Base-by-base conservation (phyloP, 2,797 vertebrate genomes). In the Rhinella marina region DNA sequence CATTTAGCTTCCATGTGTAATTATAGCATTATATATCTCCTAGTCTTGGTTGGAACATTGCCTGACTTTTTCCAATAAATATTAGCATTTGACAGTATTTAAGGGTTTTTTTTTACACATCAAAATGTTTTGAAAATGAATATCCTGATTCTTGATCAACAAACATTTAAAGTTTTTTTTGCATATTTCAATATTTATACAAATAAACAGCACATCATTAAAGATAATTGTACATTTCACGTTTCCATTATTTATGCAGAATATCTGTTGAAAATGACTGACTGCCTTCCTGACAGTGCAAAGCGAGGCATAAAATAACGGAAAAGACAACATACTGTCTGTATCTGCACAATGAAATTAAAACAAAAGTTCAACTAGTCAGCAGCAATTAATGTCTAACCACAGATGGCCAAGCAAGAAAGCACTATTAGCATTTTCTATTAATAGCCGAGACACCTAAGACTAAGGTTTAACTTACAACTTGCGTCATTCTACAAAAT, bases 381-480 rank as follows among this genome's bases (percentile, higher is more conserved):
- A 91, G 85, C 89, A 91, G 83, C 78, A 89, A 92, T 92, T 93
- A 92, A 80, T 66, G 77, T 64, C 84, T 78, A 90, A 85, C 79
- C 41, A 88, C 91, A 92, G 91, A 92, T 92, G 92, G 91, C 82
- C 88, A 83, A 54, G 84, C 57, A 86, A 90, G 86, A 87, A 59
- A 72, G 68, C 86, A 66, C 64, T 8, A 54, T 90, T 78, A 81
- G 83, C 88, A 88, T 80, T 85, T 90, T 90, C 89, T 90, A 92
- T 91, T 92, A 93, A 93, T 91, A 88, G 87, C 81, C 84, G 64
- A 90, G 90, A 90, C 81, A 77, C 88, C 90, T 90, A 90, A 87
- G 70, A 77, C 61, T 81, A 59, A 88, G 64, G 84, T 76, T 86
- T 77, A n/a, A 82, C 78, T 88, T 23, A n/a, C 72, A 88, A 48